These are phyloP conservation scores for Lutraria rhynchaena DNA, from an alignment of 1,140 invertebrate genomes.

Conservation along the genomic window DNA sequence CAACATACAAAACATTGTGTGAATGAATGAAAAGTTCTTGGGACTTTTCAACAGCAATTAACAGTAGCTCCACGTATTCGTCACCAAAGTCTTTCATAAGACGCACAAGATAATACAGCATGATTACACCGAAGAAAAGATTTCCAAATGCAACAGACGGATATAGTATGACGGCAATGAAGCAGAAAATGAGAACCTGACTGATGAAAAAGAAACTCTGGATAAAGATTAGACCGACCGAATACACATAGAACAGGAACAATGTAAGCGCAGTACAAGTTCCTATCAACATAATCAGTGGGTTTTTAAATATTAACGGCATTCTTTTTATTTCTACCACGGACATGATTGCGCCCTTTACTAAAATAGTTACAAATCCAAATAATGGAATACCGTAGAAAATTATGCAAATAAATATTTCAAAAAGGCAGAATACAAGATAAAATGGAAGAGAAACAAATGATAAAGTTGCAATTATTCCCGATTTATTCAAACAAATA, in stretches of 20 bases:
- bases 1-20: neutral
- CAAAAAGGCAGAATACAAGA: constrained; percentile 12
- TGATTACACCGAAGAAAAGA: constrained; percentile 38
- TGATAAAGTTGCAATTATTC: neutral
- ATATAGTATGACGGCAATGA: constrained; percentile 43
- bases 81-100: constrained; percentile 29
- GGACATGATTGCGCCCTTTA: constrained; percentile 19
- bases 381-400: constrained; percentile 12
- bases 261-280: neutral
- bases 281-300: neutral
- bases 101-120: constrained; percentile 40
- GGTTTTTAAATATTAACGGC: neutral
- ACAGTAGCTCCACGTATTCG: constrained; percentile 33
- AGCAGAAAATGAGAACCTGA: constrained; percentile 26
- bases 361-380: constrained; percentile 9
- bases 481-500: neutral
- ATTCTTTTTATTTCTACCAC: neutral
- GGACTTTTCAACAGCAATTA: constrained; percentile 20
- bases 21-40: neutral
- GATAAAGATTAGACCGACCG: constrained; percentile 36
- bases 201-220: constrained; percentile 36
- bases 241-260: constrained; percentile 23
- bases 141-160: constrained; percentile 47
- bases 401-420: constrained; percentile 13
- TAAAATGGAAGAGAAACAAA: neutral